phyloP scores from a whole-genome alignment of 2,113 vertebrate genomes.

The Entelurus aequoreus region DNA sequence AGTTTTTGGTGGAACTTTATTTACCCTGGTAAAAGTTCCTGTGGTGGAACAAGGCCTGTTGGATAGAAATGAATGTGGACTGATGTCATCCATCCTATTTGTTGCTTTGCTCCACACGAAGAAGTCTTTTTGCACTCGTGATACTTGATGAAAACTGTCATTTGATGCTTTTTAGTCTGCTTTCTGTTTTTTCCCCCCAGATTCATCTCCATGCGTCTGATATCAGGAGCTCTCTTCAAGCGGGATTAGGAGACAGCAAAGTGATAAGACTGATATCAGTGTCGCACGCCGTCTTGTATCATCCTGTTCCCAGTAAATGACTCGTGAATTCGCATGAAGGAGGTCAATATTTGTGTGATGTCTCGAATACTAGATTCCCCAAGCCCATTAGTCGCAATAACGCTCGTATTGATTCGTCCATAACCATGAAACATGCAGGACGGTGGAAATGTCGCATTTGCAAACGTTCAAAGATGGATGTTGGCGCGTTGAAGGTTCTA shows the following conservation, averaged over 20 bases:
- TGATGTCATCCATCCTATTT: constrained; percentile 14
- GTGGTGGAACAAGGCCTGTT: no score
- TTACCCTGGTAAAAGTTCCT: no score
- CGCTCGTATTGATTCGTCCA: constrained; percentile 40
- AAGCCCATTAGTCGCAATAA: constrained; percentile 34
- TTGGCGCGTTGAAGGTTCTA: constrained; percentile 34
- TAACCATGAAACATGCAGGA: constrained; percentile 42
- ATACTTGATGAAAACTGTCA: neutral
- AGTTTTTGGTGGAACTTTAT: no score
- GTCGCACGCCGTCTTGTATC: constrained; percentile 28
- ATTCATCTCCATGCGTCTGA: constrained; percentile 19
- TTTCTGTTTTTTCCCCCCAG: constrained; percentile 10
- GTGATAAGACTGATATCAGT: constrained; percentile 41
- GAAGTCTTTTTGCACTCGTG: neutral
- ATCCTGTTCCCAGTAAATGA: constrained; percentile 40
- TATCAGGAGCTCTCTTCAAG: constrained; percentile 12
- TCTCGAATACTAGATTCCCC: constrained; percentile 29
- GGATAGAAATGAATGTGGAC: constrained; percentile 1
- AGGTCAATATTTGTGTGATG: neutral
- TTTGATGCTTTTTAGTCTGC: constrained; percentile 26
- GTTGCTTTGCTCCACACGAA: constrained; percentile 6
- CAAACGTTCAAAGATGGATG: constrained; percentile 27
- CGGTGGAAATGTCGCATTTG: constrained; percentile 14
- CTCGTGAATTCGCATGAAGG: constrained; percentile 26
- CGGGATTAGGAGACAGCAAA: constrained; percentile 43